phyloP scores from a whole-genome alignment of 1,140 invertebrate species.

The Drosophila tsacasi region DNA sequence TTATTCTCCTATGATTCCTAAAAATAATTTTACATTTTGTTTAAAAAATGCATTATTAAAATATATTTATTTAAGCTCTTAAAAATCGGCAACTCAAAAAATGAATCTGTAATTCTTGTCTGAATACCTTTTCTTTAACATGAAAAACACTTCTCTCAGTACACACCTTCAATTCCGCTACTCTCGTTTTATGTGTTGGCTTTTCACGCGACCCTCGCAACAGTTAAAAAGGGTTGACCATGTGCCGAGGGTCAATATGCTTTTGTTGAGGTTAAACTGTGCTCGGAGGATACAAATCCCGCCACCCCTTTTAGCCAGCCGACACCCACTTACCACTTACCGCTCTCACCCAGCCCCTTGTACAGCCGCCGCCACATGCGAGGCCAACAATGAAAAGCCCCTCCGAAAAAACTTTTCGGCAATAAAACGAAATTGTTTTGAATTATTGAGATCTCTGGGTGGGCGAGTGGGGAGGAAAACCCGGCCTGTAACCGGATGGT shows the following conservation, averaged over 20 bases:
- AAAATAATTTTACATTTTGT: no score
- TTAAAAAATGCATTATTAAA: no score
- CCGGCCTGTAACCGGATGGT: conserved; percentile 42
- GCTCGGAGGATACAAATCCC: conserved; percentile 53
- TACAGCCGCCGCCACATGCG: neutral
- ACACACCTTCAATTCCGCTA: conserved; percentile 19
- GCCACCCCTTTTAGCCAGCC: conserved; percentile 12
- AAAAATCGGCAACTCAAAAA: no score
- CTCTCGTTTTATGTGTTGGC: conserved; percentile 64
- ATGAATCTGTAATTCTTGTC: no score
- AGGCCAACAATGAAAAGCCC: conserved; percentile 45
- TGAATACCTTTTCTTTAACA: no score
- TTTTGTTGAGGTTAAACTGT: conserved; percentile 75
- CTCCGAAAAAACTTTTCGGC: conserved; percentile 61
- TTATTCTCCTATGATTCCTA: no score
- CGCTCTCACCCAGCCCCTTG: neutral
- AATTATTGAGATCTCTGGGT: conserved; percentile 75
- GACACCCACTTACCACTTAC: conserved; percentile 20
- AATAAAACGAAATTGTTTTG: conserved; percentile 82
- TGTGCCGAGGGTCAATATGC: conserved; percentile 63
- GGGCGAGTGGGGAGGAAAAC: neutral
- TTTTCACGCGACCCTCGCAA: conserved; percentile 62
- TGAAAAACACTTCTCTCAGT: neutral
- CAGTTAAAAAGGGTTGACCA: conserved; percentile 61
- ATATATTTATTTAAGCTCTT: no score